These are phyloP conservation scores for Podocnemis expansa DNA, from an alignment of 2,113 vertebrate genomes.

Conservation along the genomic window DNA sequence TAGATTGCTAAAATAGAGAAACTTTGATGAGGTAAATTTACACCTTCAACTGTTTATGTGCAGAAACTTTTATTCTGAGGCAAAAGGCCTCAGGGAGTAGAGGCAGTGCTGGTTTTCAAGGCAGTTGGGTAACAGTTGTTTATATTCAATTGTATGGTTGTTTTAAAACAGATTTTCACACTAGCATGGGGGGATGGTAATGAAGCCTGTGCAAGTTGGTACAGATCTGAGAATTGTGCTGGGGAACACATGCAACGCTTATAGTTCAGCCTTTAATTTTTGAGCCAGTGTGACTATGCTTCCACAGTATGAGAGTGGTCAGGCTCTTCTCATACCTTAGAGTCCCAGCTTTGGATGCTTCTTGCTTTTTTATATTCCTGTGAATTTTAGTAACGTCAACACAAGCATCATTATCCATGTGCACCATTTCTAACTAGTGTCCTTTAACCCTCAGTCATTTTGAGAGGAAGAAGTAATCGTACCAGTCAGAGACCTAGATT, in stretches of 20 bases:
- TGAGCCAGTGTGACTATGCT: neutral
- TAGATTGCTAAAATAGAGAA: neutral
- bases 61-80: neutral
- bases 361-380: neutral
- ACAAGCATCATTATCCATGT: neutral
- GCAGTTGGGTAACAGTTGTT: neutral
- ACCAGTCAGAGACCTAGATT: neutral
- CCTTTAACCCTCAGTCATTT: neutral
- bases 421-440: neutral
- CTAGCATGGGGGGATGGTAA: neutral
- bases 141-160: neutral
- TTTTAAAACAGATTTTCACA: neutral
- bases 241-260: neutral
- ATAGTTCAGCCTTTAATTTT: neutral
- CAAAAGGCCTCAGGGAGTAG: neutral
- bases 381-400: neutral
- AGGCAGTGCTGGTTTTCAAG: neutral
- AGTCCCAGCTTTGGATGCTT: neutral
- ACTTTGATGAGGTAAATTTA: neutral
- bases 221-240: neutral
- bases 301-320: neutral
- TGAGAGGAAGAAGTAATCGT: neutral
- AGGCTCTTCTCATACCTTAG: neutral
- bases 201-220: neutral
- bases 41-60: neutral